phyloP scores from a whole-genome alignment of 1,140 invertebrate species.

The Bombus superbus region DNA sequence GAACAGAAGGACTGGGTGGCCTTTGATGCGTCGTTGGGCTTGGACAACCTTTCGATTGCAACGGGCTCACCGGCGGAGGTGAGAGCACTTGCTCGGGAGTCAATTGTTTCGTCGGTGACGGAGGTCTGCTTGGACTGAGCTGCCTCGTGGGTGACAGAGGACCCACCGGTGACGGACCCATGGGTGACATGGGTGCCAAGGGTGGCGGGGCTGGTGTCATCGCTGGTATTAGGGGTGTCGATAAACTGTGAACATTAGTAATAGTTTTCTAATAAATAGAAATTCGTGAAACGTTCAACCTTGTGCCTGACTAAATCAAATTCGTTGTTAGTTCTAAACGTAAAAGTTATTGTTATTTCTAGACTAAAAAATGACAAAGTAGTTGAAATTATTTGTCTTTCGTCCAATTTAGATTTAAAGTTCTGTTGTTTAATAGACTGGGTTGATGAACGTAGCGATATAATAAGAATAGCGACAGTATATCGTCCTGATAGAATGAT shows the following conservation, averaged over 20 bases:
- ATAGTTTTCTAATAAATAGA: too few species aligned
- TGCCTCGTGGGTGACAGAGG: constrained; percentile 67
- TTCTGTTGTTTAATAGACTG: too few species aligned
- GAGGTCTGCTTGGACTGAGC: constrained; percentile 55
- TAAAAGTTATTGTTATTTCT: too few species aligned
- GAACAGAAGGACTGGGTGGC: constrained; percentile 75
- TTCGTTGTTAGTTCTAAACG: too few species aligned
- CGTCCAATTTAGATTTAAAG: too few species aligned
- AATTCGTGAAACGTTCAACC: too few species aligned
- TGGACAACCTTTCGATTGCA: constrained; percentile 48
- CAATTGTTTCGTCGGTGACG: constrained; percentile 56
- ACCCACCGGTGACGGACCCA: constrained; percentile 73
- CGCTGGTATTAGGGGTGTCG: constrained; percentile 60
- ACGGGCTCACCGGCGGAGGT: constrained; percentile 55
- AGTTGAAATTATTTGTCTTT: too few species aligned
- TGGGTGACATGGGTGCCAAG: constrained; percentile 75
- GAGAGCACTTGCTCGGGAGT: constrained; percentile 58
- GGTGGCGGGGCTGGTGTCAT: constrained; percentile 72
- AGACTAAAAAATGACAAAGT: too few species aligned
- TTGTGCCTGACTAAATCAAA: too few species aligned
- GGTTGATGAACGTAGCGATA: background rate
- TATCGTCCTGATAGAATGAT: background rate
- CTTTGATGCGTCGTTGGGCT: constrained; percentile 68
- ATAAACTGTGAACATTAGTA: constrained; percentile 40
- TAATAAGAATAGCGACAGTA: background rate